These are phyloP conservation scores for Aegotheles bennettii DNA, from an alignment of 2,113 vertebrate genomes.

Conservation along the genomic window DNA sequence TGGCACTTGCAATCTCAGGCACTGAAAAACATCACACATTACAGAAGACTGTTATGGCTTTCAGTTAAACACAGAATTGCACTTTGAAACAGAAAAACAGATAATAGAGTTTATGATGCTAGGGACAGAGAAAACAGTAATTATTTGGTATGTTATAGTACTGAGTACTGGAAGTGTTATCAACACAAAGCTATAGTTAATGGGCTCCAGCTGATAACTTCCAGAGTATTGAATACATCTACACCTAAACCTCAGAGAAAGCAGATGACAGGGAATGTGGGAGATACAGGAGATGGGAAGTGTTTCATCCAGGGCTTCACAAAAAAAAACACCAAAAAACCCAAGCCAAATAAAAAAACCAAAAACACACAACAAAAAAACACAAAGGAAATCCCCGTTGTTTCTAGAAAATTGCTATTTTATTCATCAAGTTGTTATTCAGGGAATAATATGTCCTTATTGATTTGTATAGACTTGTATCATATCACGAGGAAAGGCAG, in stretches of 20 bases:
- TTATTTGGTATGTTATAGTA: background rate
- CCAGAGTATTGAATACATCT: background rate
- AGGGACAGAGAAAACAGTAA: background rate
- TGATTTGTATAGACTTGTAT: background rate
- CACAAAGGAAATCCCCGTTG: background rate
- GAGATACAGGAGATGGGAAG: background rate
- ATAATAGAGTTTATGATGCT: background rate
- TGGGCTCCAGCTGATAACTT: background rate
- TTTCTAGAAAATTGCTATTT: background rate
- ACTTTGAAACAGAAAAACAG: background rate
- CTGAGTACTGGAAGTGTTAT: background rate
- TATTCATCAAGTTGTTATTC: background rate
- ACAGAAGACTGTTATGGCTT: background rate
- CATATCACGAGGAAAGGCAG: background rate
- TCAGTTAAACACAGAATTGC: background rate
- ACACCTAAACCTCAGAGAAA: background rate
- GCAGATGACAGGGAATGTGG: background rate
- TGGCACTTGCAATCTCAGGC: background rate
- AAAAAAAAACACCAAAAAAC: background rate
- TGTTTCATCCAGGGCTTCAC: background rate
- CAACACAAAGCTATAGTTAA: background rate
- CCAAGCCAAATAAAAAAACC: too few species aligned
- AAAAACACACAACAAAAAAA: too few species aligned
- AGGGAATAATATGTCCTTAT: background rate
- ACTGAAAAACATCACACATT: background rate